Evolutionary conservation across 2,113 vertebrate genomes (phyloP).

Genomic region (Oryzias javanicus): DNA sequence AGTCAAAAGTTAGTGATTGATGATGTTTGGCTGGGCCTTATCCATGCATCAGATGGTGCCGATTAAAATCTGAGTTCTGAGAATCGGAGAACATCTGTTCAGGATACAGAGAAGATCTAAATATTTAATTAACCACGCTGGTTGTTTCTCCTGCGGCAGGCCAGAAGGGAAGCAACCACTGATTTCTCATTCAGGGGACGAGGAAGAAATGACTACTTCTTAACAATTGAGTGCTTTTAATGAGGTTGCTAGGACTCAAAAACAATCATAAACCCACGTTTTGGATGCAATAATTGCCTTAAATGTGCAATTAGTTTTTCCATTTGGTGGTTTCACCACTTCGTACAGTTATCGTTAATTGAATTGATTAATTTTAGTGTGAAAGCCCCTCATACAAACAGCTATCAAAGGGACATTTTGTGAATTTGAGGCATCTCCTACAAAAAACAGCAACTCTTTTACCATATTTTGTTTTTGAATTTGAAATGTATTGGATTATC

Average conservation of each 20-base stretch:
- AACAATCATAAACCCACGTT: slow-evolving; percentile 13
- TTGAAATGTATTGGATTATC: too few species aligned
- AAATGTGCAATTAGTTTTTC: neutral
- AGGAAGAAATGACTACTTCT: slow-evolving; percentile 32
- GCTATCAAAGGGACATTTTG: too few species aligned
- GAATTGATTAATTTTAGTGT: too few species aligned
- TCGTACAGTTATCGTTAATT: too few species aligned
- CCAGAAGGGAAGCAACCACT: slow-evolving; percentile 24
- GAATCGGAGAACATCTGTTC: slow-evolving; percentile 57
- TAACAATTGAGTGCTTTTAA: slow-evolving; percentile 32
- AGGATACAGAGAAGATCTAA: slow-evolving; percentile 31
- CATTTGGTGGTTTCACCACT: neutral
- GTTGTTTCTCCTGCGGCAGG: slow-evolving; percentile 14
- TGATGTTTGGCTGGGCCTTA: neutral
- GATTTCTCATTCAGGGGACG: slow-evolving; percentile 22
- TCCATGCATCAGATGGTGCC: slow-evolving; percentile 34
- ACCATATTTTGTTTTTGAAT: too few species aligned
- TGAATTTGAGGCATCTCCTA: too few species aligned
- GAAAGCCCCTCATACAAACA: too few species aligned
- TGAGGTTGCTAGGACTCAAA: slow-evolving; percentile 28
- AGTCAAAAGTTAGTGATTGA: too few species aligned
- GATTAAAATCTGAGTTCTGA: slow-evolving; percentile 34
- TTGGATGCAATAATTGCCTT: slow-evolving; percentile 7
- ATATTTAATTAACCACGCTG: slow-evolving; percentile 56
- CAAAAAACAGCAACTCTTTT: too few species aligned